These are phyloP conservation scores for Bombus consobrinus DNA, from an alignment of 1,140 invertebrate species.

Conservation along the genomic window DNA sequence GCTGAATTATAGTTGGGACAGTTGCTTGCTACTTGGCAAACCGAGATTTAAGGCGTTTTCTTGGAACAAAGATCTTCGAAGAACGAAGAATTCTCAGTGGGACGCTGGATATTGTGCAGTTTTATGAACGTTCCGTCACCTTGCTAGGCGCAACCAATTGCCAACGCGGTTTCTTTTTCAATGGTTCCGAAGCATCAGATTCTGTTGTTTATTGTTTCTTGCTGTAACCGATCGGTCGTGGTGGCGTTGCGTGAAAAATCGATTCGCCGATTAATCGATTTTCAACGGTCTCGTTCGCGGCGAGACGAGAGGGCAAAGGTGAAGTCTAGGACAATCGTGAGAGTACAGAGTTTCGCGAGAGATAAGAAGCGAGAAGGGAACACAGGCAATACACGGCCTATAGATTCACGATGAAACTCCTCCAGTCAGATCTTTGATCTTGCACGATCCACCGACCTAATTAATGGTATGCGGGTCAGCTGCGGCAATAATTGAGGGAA, in stretches of 20 bases:
- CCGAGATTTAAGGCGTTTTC: neutral
- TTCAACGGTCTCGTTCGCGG: slow-evolving; percentile 58
- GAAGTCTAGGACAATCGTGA: slow-evolving; percentile 54
- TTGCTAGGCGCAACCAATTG: too few relatives aligned
- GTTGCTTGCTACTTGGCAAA: neutral
- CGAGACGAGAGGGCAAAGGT: slow-evolving; percentile 29
- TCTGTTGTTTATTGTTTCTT: neutral
- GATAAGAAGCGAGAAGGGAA: slow-evolving; percentile 43
- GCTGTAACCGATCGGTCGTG: neutral
- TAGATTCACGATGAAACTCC: slow-evolving; percentile 44
- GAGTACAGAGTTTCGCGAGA: slow-evolving; percentile 35
- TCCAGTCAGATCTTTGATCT: slow-evolving; percentile 53
- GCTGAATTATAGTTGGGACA: slow-evolving; percentile 16
- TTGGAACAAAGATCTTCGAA: neutral
- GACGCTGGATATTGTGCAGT: too few relatives aligned
- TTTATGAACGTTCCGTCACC: neutral
- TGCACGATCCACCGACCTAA: slow-evolving; percentile 58
- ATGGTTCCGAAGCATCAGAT: too few relatives aligned
- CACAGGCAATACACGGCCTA: neutral
- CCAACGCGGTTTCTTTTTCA: neutral
- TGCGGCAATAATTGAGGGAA: slow-evolving; percentile 49
- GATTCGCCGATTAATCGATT: slow-evolving; percentile 65
- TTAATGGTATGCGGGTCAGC: slow-evolving; percentile 59
- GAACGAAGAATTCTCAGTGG: neutral
- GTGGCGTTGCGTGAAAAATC: slow-evolving; percentile 45